Evolutionary conservation across 1,140 invertebrate genomes (phyloP).

Genomic region (Zeugodacus cucurbitae): DNA sequence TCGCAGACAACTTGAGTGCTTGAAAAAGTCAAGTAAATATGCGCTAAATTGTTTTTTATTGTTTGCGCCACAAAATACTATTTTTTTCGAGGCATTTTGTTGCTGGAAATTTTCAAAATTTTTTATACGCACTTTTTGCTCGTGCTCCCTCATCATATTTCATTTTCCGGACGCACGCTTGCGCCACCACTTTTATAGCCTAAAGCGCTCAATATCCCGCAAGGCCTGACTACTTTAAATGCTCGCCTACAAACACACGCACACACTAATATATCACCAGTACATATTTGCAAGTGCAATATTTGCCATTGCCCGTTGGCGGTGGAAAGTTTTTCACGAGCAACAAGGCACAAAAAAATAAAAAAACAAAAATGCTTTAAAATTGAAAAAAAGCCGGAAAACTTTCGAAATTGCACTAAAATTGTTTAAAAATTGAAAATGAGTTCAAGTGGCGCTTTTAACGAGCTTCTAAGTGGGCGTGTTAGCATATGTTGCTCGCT

Average conservation of each 20-base stretch:
- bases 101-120: background rate
- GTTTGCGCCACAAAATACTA: background rate
- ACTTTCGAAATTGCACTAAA: constrained; percentile 32
- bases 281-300: background rate
- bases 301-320: constrained; percentile 6
- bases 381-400: background rate
- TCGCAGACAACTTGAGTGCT: background rate
- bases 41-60: constrained; percentile 12
- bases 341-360: background rate
- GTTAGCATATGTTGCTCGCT: constrained; percentile 12
- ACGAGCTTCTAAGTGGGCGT: constrained; percentile 25
- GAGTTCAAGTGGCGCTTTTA: constrained; percentile 22
- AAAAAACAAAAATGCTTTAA: background rate
- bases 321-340: constrained; percentile 7
- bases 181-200: background rate
- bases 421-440: constrained; percentile 38
- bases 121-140: background rate
- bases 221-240: background rate
- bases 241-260: background rate
- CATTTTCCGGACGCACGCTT: background rate
- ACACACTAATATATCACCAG: background rate
- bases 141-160: background rate
- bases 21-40: background rate
- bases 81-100: background rate
- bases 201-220: background rate